Conservation (phyloP, 2,888 invertebrate genomes). For the Platycnemis pennipes region DNA sequence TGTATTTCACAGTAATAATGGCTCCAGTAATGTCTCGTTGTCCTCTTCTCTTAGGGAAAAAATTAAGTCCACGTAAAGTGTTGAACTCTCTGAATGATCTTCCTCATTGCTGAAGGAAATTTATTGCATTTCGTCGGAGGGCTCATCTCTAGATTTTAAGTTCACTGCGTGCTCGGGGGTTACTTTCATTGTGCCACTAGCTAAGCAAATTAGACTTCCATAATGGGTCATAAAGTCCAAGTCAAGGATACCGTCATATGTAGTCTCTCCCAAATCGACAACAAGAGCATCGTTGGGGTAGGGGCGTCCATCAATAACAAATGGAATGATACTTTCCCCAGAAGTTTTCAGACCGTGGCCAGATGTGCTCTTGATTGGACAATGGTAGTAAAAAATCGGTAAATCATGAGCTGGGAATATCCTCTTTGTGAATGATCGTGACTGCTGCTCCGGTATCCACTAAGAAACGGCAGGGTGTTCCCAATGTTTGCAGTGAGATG, state of each 20-base stretch:
- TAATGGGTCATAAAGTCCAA: not conserved
- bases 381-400: not conserved
- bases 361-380: not conserved
- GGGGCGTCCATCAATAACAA: not conserved
- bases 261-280: not conserved
- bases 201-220: no score
- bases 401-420: not conserved
- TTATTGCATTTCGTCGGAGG: no score
- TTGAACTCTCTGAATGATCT: no score
- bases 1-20: no score
- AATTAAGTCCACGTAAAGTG: no score
- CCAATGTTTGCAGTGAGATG: not conserved
- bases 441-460: slow-evolving; percentile 11
- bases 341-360: not conserved
- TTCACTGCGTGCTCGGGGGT: no score
- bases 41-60: no score
- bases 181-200: no score
- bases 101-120: no score
- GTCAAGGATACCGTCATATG: not conserved
- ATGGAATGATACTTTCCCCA: not conserved
- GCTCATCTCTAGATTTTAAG: no score
- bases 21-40: no score
- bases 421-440: not conserved
- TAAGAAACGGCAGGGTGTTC: not conserved
- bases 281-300: not conserved